Base-by-base conservation (phyloP, 2,888 invertebrate genomes). In the Idaea straminata region DNA sequence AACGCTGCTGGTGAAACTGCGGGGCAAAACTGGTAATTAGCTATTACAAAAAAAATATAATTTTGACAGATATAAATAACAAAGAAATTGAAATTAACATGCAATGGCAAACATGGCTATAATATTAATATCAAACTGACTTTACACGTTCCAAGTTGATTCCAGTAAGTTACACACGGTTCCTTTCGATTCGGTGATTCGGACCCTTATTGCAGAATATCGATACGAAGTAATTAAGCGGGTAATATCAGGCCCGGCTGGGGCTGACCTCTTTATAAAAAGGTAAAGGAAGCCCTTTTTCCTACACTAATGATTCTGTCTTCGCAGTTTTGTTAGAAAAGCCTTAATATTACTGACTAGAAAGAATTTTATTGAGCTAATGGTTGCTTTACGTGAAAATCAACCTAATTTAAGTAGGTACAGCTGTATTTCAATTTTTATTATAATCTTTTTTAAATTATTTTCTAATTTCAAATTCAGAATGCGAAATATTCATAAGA, bases 151-250 rank as follows among this genome's bases (percentile, higher is more conserved):
- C 47, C 47, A 47, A 47, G 13, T 47, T 47, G 13, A 47, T 47
- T 47, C 10, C 47, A 47, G 10, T 10, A 47, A 47, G 47, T 13
- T 47, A 47, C 47, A 47, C 47, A 47, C 47, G 10, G 13, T 47
- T 47, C 47, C 47, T 47, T 47, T 47, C 47, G 47, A 47, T 47
- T 47, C 7, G 25, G 47, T 13, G 47, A 47, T 47, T 47, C 47
- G 7, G 13, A 10, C 13, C 47, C 47, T 47, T 47, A 47, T 47
- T 47, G 47, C 47, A 47, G 47, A 47, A 47, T 47, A 47, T 47
- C 47, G 47, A 47, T 47, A 47, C 47, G 47, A 47, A 47, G 47
- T 47, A 47, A 47, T 47, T 47, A 47, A 47, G 47, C 47, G 47
- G 47, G 47, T 47, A 47, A 47, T 47, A 47, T 47, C 13, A 10